phyloP scores from a whole-genome alignment of 2,888 invertebrate genomes.

The Callyntrura sp. region DNA sequence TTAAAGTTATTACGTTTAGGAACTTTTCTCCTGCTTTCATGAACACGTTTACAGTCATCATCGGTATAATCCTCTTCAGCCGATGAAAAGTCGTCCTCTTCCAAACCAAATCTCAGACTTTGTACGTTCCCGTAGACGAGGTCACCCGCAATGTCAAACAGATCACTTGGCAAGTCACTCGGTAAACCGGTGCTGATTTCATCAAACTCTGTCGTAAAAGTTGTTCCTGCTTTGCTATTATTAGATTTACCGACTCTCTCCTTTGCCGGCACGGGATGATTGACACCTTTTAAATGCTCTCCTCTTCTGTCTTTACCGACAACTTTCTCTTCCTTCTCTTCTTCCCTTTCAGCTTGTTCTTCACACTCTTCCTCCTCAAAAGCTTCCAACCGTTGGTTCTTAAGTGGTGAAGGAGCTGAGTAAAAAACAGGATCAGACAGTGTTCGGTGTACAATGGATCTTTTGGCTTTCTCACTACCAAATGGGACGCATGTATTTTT shows the following conservation, averaged over 20 bases:
- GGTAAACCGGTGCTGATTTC: conserved; percentile 81
- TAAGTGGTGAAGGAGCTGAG: neutral
- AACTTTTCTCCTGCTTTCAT: neutral
- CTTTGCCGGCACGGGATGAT: conserved; percentile 8
- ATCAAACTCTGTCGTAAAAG: conserved; percentile 72
- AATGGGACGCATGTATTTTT: conserved; percentile 27
- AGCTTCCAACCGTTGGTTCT: conserved; percentile 35
- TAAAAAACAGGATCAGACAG: conserved; percentile 31
- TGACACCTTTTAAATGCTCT: conserved; percentile 13
- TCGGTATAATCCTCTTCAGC: conserved; percentile 75
- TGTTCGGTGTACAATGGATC: conserved; percentile 8
- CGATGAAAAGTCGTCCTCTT: conserved; percentile 80
- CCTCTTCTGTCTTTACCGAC: neutral
- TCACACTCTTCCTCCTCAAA: conserved; percentile 70
- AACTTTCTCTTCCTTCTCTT: neutral
- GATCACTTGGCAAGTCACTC: conserved; percentile 82
- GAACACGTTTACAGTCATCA: conserved; percentile 28
- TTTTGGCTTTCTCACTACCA: neutral
- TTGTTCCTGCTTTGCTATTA: conserved; percentile 10
- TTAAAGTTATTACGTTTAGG: conserved; percentile 45
- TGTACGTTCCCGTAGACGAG: conserved; percentile 75
- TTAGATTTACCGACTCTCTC: conserved; percentile 13
- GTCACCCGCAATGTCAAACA: conserved; percentile 83
- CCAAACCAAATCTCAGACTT: conserved; percentile 77
- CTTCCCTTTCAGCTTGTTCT: conserved; percentile 35